These are phyloP conservation scores for Macrosoma leucophasiata DNA, from an alignment of 2,888 invertebrate genomes.

Conservation along the genomic window DNA sequence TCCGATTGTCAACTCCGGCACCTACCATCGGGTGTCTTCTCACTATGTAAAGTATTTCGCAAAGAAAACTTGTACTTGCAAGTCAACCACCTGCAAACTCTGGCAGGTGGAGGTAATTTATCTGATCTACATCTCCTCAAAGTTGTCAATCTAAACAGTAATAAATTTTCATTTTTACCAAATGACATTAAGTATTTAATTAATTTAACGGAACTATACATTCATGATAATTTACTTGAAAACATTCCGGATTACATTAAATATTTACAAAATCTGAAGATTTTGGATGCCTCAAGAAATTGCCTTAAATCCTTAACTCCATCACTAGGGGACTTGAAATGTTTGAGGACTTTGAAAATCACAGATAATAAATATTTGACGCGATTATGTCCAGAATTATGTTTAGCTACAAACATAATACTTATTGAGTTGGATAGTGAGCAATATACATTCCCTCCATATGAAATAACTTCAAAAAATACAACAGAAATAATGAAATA, in stretches of 20 bases:
- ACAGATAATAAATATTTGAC: constrained; percentile 75
- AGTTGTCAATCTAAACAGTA: constrained; percentile 80
- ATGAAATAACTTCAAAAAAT: constrained; percentile 75
- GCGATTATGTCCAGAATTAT: constrained; percentile 79
- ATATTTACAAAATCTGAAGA: constrained; percentile 76
- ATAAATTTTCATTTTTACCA: constrained; percentile 79
- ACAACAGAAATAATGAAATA: constrained; percentile 80
- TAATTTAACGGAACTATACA: constrained; percentile 83
- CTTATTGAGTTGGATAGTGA: constrained; percentile 78
- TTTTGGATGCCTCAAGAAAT: constrained; percentile 84
- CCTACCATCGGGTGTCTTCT: constrained; percentile 86
- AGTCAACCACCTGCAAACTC: constrained; percentile 80
- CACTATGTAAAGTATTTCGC: constrained; percentile 87
- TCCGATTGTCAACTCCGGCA: constrained; percentile 84
- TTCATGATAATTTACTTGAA: constrained; percentile 82
- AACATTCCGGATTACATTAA: constrained; percentile 81
- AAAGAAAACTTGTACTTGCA: constrained; percentile 82
- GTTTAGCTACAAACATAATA: constrained; percentile 77
- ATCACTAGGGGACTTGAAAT: constrained; percentile 77
- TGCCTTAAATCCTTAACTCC: constrained; percentile 78
- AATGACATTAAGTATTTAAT: constrained; percentile 78
- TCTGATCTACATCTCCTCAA: constrained; percentile 80
- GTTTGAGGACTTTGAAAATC: constrained; percentile 77
- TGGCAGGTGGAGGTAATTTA: constrained; percentile 83
- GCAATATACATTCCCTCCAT: constrained; percentile 79